Conservation (phyloP, 2,888 invertebrate genomes). For the Colletes collaris region DNA sequence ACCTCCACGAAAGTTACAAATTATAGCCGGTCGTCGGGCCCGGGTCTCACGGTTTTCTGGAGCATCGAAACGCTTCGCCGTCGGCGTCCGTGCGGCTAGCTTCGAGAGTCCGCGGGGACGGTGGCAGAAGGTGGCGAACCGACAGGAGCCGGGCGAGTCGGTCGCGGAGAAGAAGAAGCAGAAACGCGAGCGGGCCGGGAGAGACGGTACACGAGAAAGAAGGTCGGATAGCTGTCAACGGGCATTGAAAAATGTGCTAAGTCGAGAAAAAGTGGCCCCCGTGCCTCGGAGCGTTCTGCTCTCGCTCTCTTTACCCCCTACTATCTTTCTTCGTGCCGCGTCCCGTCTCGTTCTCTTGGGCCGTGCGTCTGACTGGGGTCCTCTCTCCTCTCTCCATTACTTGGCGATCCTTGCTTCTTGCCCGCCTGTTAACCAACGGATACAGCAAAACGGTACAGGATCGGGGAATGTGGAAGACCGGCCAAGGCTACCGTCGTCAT, state of each 20-base stretch:
- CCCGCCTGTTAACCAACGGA: conserved; percentile 77
- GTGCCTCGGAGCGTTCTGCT: conserved; percentile 76
- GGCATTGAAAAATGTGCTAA: conserved; percentile 81
- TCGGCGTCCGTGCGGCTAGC: conserved; percentile 37
- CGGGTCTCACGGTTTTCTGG: conserved; percentile 65
- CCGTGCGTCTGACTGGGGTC: conserved; percentile 39
- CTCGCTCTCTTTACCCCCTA: conserved; percentile 59
- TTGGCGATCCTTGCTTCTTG: conserved; percentile 75
- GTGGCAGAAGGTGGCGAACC: conserved; percentile 61
- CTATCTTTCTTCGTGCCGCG: conserved; percentile 60
- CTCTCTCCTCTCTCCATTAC: conserved; percentile 69
- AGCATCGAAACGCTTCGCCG: conserved; percentile 42
- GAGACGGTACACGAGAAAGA: conserved; percentile 59
- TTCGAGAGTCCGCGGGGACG: conserved; percentile 28
- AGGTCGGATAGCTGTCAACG: conserved; percentile 78
- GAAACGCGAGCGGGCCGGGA: conserved; percentile 42
- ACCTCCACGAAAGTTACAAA: conserved; percentile 42
- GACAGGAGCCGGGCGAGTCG: conserved; percentile 32
- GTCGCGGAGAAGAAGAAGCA: conserved; percentile 51
- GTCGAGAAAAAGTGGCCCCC: conserved; percentile 77
- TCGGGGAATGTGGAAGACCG: conserved; percentile 78
- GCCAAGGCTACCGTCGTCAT: conserved; percentile 76
- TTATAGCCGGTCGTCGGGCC: conserved; percentile 22
- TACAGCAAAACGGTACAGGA: conserved; percentile 80
- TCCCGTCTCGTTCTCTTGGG: conserved; percentile 46